Evolutionary conservation across 2,888 invertebrate genomes (phyloP), one percentile per base, ranked within the genome.

Genomic region (Seladonia tumulorum): DNA sequence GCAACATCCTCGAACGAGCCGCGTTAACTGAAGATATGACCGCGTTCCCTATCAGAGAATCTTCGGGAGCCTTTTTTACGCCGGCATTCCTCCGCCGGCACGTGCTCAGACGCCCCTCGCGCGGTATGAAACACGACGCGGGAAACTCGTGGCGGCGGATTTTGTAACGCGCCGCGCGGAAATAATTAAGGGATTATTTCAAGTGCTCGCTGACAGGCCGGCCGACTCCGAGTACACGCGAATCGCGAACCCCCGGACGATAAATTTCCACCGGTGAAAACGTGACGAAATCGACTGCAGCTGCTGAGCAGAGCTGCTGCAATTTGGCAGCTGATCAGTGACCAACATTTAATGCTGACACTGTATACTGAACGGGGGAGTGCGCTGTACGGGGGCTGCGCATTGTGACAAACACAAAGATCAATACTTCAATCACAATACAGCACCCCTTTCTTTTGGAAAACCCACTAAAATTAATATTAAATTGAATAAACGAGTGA

Each of bases 11-110:
- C 86, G 71, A 47, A 82, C 78, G 83, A 83, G 79, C 49, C 57
- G n/a, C 83, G 79, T 81, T 82, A 86, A 78, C 76, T 73, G 49
- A 79, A 83, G 78, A 88, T 86, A 76, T 60, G 75, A 42, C 78
- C 77, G 57, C 72, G 73, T 79, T 78, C 81, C 70, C 75, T 83
- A 49, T 87, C 88, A 47, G 45, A 22, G 63, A 85, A 79, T 82
- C 82, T 77, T 71, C 53, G 63, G 68, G 57, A 60, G 45, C 42
- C 78, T 85, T 72, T 81, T 57, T 76, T 42, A 49, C 74, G 75
- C 63, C 66, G 73, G 72, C 57, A 60, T 53, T 63, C 47, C 53
- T 45, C 4, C 39, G 45, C 22, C 39, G 42, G 29, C 49, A 47
- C 39, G 47, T 57, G 70, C 60, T 73, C 53, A 5, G 39, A 53